Evolutionary conservation across 2,888 invertebrate species (phyloP).

Genomic region (Monochamus alternatus): DNA sequence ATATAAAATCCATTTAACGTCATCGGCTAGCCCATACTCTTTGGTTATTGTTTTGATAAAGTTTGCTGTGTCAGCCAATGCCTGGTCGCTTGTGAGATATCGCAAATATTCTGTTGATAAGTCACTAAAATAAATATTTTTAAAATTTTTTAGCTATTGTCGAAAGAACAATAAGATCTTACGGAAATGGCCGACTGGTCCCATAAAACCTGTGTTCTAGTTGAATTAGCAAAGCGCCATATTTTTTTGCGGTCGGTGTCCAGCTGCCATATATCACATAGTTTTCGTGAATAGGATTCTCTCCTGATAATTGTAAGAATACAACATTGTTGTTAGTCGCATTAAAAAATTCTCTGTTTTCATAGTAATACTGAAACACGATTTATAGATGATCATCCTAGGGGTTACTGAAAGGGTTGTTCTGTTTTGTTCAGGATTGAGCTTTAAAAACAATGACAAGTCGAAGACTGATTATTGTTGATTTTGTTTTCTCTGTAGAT

Average conservation of each 20-base stretch:
- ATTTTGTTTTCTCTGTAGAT: too few species aligned
- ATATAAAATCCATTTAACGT: conserved; percentile 88
- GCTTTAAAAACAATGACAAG: too few species aligned
- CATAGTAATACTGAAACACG: too few species aligned
- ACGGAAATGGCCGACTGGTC: conserved; percentile 38
- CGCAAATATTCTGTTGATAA: conserved; percentile 79
- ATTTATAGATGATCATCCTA: too few species aligned
- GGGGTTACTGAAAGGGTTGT: too few species aligned
- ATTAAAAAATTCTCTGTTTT: too few species aligned
- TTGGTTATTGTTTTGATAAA: conserved; percentile 83
- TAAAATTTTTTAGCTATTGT: too few species aligned
- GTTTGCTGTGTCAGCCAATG: conserved; percentile 86
- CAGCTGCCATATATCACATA: conserved; percentile 7
- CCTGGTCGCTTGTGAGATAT: conserved; percentile 85
- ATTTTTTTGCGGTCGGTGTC: conserved; percentile 34
- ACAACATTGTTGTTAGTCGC: too few species aligned
- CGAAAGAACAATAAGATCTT: not conserved
- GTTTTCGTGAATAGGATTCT: too few species aligned
- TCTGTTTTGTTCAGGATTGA: too few species aligned
- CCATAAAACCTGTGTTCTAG: conserved; percentile 45
- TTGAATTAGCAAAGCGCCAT: conserved; percentile 34
- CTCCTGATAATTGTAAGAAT: too few species aligned
- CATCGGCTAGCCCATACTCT: conserved; percentile 73
- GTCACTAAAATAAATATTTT: conserved; percentile 78
- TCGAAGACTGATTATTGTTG: too few species aligned